Evolutionary conservation across 2,113 vertebrate genomes (phyloP).

Genomic region (Neoarius graeffei): DNA sequence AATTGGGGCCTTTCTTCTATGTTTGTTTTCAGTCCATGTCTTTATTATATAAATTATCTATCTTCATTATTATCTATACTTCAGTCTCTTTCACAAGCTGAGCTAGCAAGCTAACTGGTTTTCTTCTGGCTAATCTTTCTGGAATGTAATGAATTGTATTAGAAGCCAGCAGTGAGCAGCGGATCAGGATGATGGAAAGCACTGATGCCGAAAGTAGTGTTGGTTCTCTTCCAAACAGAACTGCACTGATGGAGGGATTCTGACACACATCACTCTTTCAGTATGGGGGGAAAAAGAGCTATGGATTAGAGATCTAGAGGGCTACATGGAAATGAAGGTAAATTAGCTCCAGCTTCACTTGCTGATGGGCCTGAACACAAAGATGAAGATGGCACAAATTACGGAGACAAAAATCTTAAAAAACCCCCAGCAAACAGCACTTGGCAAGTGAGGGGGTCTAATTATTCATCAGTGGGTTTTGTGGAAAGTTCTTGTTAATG

Average conservation of each 20-base stretch:
- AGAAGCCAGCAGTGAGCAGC: background rate
- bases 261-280: constrained; percentile 21
- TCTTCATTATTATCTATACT: background rate
- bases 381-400: constrained; percentile 26
- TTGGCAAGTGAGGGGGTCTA: background rate
- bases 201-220: background rate
- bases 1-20: background rate
- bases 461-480: background rate
- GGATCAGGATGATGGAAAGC: constrained; percentile 16
- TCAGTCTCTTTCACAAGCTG: background rate
- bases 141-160: constrained; percentile 4
- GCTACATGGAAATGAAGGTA: constrained; percentile 19
- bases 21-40: background rate
- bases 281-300: background rate
- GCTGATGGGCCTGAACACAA: background rate
- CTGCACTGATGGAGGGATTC: constrained; percentile 10
- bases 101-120: background rate
- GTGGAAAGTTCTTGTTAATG: constrained; percentile 13
- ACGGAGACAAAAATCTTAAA: background rate
- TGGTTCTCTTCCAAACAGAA: constrained; percentile 28
- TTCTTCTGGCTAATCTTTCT: constrained; percentile 1
- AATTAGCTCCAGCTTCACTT: constrained; percentile 26
- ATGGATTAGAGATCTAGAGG: background rate
- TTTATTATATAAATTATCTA: background rate
- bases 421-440: background rate